Evolutionary conservation across 1,140 invertebrate species (phyloP), one percentile per base, ranked within the genome.

Genomic region (Lepidurus arcticus): DNA sequence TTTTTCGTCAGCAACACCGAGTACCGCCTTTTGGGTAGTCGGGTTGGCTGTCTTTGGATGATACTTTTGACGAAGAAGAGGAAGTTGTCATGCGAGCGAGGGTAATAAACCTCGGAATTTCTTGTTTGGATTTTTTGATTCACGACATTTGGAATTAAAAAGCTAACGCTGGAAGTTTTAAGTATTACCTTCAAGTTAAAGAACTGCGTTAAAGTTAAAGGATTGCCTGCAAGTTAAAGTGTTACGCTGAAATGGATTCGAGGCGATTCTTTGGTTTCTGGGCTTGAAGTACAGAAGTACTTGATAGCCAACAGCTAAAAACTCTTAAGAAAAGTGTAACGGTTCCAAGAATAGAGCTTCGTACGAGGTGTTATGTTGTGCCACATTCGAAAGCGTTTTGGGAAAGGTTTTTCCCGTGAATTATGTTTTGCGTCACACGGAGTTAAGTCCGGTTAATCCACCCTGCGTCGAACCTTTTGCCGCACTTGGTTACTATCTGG

Each of bases 51-150:
- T 65, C 16, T 65, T 21, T 65, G 16, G 53, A 65, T 65, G 8
- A 34, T 65, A 13, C 21, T 65, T 65, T 21, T 13, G 53, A 65
- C 21, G 53, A 7, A 65, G 9, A 16, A 65, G n/a, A 65, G 53
- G 53, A 65, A 65, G 53, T 65, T 65, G 53, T 65, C 53, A 65
- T 65, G 53, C 53, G 53, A 65, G 53, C 53, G 53, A 65, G 53
- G 16, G 53, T 65, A 65, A 65, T 65, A 65, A 65, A 65, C 53
- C 34, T 13, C 53, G 53, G 53, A 21, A 65, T 65, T 21, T 9
- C 21, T 13, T 65, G 16, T 65, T 65, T 13, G 13, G 53, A 65
- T n/a, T 65, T 21, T 21, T 65, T 13, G 13, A 65, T 13, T 34
- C 34, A 1, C 16, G 8, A 21, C 16, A 1, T n/a, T 9, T n/a